Evolutionary conservation across 2,888 invertebrate genomes (phyloP), one percentile per base, ranked within the genome.

Genomic region (Eurytoma adleriae): DNA sequence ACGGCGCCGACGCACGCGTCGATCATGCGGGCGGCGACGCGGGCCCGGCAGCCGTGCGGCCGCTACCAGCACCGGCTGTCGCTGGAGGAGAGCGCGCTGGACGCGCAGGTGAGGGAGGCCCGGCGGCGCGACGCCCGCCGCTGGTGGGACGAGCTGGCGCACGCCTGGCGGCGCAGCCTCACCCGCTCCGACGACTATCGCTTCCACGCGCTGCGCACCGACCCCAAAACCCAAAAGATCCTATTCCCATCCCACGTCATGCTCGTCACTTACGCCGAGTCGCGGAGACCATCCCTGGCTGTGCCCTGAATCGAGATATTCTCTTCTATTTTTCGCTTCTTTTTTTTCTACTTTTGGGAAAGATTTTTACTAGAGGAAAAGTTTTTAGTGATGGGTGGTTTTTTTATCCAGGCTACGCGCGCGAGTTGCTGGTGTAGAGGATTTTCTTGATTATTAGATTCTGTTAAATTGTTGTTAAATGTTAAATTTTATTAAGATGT

Each of bases 1-100:
- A 92, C 93, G 10, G 94, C 94, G 0, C 94, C 94, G 1, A 95
- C 95, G 0, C 93, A 93, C 85, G 93, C 95, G 16, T 94, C 94
- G n/a, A 83, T 93, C 75, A 88, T 91, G 54, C 93, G 94, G 73
- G 84, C 81, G n/a, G 13, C 62, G 7, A 68, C 71, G 57, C 40
- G 40, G 7, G 84, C 80, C 2, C 82, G 83, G 27, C 79, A 80
- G 13, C 59, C 81, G 4, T 90, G 90, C 82, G 86, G 87, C 1
- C 85, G 86, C 13, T 87, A 88, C 56, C 81, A 78, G 61, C 85
- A 85, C 24, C 87, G 84, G 27, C 56, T 85, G 3, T 82, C 74
- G 2, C 83, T 83, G 52, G 83, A 86, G 18, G 85, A 88, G 40
- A 80, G 69, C n/a, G 66, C 76, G 12, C 48, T 84, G 62, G 84